Percentiles rank a stretch among this genome's conserved stretches.
Conservation (phyloP, 2,888 invertebrate genomes). For the Leptinotarsa peninsularis region DNA sequence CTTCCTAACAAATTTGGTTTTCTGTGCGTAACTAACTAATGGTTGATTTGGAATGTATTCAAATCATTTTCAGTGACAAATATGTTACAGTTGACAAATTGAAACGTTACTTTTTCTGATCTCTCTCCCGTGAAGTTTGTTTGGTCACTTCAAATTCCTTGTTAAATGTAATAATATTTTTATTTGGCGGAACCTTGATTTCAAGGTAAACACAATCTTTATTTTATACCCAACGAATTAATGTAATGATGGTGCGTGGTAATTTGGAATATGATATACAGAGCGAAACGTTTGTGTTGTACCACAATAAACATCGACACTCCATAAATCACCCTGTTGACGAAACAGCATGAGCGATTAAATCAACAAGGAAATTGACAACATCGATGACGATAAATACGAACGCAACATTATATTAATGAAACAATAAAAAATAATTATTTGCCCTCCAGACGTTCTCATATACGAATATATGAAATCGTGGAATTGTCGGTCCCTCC, state of each 20-base stretch:
- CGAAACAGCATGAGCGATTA: not conserved
- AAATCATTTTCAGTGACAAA: no score
- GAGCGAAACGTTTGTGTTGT: not conserved
- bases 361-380: slow-evolving; percentile 13
- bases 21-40: no score
- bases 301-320: not conserved
- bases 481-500: slow-evolving; percentile 25
- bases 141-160: not conserved
- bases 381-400: not conserved
- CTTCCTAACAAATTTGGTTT: no score
- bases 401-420: not conserved
- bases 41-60: no score
- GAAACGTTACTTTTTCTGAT: no score
- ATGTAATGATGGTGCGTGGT: not conserved
- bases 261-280: not conserved
- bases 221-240: not conserved
- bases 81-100: no score
- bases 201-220: slow-evolving; percentile 2
- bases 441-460: slow-evolving; percentile 11
- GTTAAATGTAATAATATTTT: not conserved
- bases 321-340: not conserved
- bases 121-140: not conserved
- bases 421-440: slow-evolving; percentile 14
- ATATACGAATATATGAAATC: slow-evolving; percentile 8
- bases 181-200: slow-evolving; percentile 1